phyloP scores from a whole-genome alignment of 2,113 vertebrate genomes.

The Eretmochelys imbricata region DNA sequence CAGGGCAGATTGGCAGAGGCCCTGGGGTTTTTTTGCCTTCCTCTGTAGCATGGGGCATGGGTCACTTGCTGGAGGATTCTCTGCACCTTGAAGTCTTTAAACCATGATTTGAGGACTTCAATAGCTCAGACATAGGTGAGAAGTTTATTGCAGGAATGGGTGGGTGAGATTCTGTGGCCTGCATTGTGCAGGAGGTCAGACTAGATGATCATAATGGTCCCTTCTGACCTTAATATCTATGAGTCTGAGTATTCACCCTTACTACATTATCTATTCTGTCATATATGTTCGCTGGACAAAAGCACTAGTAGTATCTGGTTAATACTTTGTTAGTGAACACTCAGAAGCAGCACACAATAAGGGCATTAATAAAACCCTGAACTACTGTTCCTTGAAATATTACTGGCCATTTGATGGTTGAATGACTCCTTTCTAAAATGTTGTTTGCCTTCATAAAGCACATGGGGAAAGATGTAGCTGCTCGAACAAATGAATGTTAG shows the following conservation, averaged over 20 bases:
- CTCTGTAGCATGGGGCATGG: too few relatives aligned
- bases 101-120: too few relatives aligned
- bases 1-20: too few relatives aligned
- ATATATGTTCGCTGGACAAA: not conserved
- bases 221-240: too few relatives aligned
- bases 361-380: constrained; percentile 16
- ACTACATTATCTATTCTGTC: not conserved
- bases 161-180: too few relatives aligned
- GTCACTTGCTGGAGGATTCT: too few relatives aligned
- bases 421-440: not conserved
- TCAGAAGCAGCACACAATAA: constrained; percentile 24
- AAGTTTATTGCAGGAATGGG: too few relatives aligned
- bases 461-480: constrained; percentile 30
- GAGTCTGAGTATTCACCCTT: not conserved
- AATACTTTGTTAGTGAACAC: not conserved
- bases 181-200: too few relatives aligned
- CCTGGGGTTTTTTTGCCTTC: too few relatives aligned
- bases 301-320: constrained; percentile 15
- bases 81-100: too few relatives aligned
- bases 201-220: too few relatives aligned
- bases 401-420: not conserved
- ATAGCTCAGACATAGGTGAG: too few relatives aligned
- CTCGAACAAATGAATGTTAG: not conserved
- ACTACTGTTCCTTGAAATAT: not conserved
- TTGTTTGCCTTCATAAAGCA: constrained; percentile 15